Conservation (phyloP, 2,113 vertebrate species). For the Amphiprion percula region DNA sequence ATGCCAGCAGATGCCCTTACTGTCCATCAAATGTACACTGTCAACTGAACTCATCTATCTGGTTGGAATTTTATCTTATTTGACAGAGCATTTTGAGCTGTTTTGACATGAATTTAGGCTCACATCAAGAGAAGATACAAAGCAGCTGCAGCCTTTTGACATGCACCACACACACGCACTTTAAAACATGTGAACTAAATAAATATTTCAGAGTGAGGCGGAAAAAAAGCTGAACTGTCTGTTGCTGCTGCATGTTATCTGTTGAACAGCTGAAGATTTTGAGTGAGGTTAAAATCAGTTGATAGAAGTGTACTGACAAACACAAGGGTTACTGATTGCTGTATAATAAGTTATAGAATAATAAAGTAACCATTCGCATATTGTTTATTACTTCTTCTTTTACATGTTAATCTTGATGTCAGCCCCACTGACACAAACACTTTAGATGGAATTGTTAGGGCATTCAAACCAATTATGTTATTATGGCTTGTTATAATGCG, state of each 20-base stretch:
- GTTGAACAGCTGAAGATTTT: background rate
- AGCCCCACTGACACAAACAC: constrained; percentile 24
- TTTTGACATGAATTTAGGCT: background rate
- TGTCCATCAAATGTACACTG: background rate
- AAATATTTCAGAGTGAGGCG: background rate
- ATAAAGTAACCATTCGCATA: too few relatives aligned
- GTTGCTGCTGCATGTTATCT: background rate
- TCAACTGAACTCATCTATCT: background rate
- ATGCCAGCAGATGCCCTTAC: too few relatives aligned
- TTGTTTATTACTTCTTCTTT: constrained; percentile 17
- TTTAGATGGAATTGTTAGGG: constrained; percentile 31
- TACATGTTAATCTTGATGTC: constrained; percentile 36
- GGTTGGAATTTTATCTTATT: background rate
- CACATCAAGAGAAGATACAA: background rate
- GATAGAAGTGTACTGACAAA: background rate
- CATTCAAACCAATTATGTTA: constrained; percentile 70
- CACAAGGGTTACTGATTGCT: too few relatives aligned
- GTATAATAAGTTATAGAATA: background rate
- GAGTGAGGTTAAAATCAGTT: background rate
- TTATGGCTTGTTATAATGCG: constrained; percentile 78
- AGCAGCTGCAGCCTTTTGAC: background rate
- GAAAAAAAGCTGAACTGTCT: background rate
- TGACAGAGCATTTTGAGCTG: constrained; percentile 1
- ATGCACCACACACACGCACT: background rate
- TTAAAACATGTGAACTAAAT: background rate